Evolutionary conservation across 2,888 invertebrate genomes (phyloP), one percentile per base, ranked within the genome.

Genomic region (Phragmatobia fuliginosa): DNA sequence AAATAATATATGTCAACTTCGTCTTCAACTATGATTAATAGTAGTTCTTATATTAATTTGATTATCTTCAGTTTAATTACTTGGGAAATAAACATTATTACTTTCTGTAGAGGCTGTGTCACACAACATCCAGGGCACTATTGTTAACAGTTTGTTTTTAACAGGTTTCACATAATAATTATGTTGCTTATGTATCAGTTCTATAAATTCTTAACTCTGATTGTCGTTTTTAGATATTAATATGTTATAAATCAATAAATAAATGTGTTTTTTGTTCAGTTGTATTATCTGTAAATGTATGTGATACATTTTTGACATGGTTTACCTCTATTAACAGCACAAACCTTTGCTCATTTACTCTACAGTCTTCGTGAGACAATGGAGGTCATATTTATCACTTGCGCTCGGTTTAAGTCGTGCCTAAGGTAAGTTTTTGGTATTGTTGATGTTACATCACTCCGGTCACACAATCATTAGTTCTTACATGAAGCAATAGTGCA

Each of bases 161-260:
- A 65, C 62, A 72, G 66, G 66, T 45, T 74, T 71, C 49, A 38
- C 33, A 58, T 63, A 41, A 4, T 41, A 38, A 38, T 38, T 38
- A 66, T 59, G 75, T 80, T 80, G 68, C 72, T 74, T 70, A 71
- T 79, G 68, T 77, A 75, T 75, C 71, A 71, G 66, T 78, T 78
- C 70, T 76, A 74, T 70, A 76, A 76, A 73, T 58, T 58, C 62
- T 70, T 75, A 71, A 62, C 72, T 74, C 71, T 68, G 76, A 81
- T 74, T 80, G 81, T 82, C 83, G 74, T 84, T 84, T 41, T 75
- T 78, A 81, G 71, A 83, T 71, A 78, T 76, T 80, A 77, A 75
- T 81, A 81, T 81, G 81, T 83, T 83, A 79, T n/a, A n/a, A n/a
- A n/a, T 79, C 70, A 79, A 79, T 80, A 80, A 81, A 72, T 73